Evolutionary conservation across 2,888 invertebrate genomes (phyloP).

Genomic region (Tridacna crocea): DNA sequence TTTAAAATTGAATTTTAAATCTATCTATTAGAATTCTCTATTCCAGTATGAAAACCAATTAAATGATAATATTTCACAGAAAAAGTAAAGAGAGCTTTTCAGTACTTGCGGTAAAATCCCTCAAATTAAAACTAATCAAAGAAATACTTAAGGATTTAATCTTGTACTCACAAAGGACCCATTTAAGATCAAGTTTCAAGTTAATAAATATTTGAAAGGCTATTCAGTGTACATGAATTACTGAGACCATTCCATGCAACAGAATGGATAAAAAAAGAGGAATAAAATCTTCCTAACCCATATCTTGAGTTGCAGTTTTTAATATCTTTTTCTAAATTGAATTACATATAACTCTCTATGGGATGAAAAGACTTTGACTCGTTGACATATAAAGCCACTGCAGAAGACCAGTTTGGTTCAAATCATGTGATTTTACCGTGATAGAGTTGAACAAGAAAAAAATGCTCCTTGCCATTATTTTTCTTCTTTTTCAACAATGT

Average conservation of each 20-base stretch:
- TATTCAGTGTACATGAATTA: conserved; percentile 19
- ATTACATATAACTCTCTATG: too few relatives aligned
- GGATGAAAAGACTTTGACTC: too few relatives aligned
- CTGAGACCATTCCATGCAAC: conserved; percentile 10
- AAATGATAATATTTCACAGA: conserved; percentile 38
- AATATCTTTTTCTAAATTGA: too few relatives aligned
- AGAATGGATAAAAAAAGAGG: too few relatives aligned
- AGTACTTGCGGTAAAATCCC: conserved; percentile 18
- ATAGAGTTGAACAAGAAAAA: too few relatives aligned
- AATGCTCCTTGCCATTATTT: too few relatives aligned
- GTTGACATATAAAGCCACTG: too few relatives aligned
- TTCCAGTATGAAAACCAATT: conserved; percentile 30
- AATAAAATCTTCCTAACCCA: too few relatives aligned
- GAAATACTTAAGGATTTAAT: conserved; percentile 18
- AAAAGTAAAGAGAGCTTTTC: conserved; percentile 18
- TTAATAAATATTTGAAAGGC: conserved; percentile 24
- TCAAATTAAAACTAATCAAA: conserved; percentile 28
- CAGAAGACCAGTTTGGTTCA: too few relatives aligned
- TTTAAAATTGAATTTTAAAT: conserved; percentile 25
- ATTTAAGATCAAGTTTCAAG: conserved; percentile 17
- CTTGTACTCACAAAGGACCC: background rate
- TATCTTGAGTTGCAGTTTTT: too few relatives aligned
- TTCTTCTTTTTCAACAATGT: too few relatives aligned
- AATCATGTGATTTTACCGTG: too few relatives aligned
- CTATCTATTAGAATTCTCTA: conserved; percentile 13